Percentiles rank a stretch among this genome's conserved stretches.
Conservation (phyloP, 2,888 invertebrate species). For the Drosophila dives region DNA sequence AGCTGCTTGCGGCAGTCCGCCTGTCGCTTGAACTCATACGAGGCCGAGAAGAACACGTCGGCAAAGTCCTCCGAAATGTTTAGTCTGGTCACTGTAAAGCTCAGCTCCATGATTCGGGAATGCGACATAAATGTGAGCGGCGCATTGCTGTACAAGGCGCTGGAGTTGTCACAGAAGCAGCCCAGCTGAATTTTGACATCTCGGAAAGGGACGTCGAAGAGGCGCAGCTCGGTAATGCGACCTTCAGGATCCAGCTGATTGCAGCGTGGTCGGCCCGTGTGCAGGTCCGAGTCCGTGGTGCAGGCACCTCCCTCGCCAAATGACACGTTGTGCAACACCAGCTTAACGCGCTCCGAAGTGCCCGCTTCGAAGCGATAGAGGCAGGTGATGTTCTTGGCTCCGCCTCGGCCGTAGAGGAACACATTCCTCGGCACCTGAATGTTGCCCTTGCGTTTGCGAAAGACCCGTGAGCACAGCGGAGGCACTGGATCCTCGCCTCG, state of each 20-base stretch:
- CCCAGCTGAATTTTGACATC: constrained; percentile 89
- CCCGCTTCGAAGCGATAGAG: constrained; percentile 91
- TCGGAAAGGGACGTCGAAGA: constrained; percentile 89
- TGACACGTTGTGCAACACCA: constrained; percentile 90
- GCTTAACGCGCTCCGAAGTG: constrained; percentile 88
- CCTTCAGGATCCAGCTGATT: constrained; percentile 84
- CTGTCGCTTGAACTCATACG: constrained; percentile 88
- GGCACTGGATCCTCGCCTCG: constrained; percentile 85
- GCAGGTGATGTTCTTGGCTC: constrained; percentile 91
- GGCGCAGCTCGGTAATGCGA: constrained; percentile 86
- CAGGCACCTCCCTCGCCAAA: constrained; percentile 89
- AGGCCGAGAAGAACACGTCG: constrained; percentile 91
- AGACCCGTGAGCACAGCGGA: constrained; percentile 87
- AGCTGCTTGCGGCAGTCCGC: constrained; percentile 89
- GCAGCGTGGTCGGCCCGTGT: constrained; percentile 89
- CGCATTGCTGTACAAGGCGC: constrained; percentile 86
- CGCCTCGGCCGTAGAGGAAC: constrained; percentile 93
- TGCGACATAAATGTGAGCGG: constrained; percentile 88
- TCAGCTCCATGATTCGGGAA: constrained; percentile 90
- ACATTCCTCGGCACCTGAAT: constrained; percentile 90
- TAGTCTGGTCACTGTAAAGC: constrained; percentile 90
- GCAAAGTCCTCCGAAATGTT: constrained; percentile 92
- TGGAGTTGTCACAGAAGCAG: constrained; percentile 92
- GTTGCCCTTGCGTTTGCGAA: constrained; percentile 88
- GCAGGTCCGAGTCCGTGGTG: constrained; percentile 89